These are phyloP conservation scores for Upupa epops DNA, from an alignment of 2,113 vertebrate genomes.

Conservation along the genomic window DNA sequence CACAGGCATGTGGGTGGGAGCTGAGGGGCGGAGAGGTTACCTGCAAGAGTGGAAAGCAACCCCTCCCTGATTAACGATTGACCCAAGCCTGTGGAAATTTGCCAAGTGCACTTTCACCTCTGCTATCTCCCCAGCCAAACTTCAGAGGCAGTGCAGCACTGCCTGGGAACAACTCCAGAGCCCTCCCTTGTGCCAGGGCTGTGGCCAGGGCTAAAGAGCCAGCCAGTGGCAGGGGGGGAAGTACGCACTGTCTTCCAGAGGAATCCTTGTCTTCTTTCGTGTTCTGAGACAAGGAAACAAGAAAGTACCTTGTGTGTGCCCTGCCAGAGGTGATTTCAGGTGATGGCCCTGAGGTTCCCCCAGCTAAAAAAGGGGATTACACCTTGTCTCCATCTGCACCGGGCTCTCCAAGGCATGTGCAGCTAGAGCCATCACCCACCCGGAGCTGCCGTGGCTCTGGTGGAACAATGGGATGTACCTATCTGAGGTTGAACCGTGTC, in stretches of 20 bases:
- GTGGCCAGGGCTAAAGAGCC: neutral
- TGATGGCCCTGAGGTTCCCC: neutral
- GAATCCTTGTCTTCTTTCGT: neutral
- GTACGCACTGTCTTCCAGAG: neutral
- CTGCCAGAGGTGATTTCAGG: neutral
- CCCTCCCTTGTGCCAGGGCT: neutral
- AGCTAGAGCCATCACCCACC: neutral
- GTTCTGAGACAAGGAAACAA: neutral
- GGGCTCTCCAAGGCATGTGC: neutral
- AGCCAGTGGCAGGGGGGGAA: neutral
- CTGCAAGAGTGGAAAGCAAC: constrained; percentile 35
- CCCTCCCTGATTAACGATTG: constrained; percentile 62
- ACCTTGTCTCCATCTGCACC: fast-evolving
- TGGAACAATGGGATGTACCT: fast-evolving
- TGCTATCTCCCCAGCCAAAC: constrained; percentile 19
- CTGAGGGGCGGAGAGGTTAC: constrained; percentile 23
- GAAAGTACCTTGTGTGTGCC: neutral
- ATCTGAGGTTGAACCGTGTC: neutral
- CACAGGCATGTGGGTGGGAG: neutral
- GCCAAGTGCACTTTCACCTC: constrained; percentile 61
- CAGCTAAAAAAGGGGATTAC: neutral
- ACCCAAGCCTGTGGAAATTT: neutral
- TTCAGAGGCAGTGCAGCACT: neutral
- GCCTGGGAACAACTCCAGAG: constrained; percentile 42
- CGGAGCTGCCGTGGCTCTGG: fast-evolving